Percentiles rank a stretch among this genome's conserved stretches.
Evolutionary conservation across 2,113 vertebrate species (phyloP).

Genomic region (Ailuropoda melanoleuca): DNA sequence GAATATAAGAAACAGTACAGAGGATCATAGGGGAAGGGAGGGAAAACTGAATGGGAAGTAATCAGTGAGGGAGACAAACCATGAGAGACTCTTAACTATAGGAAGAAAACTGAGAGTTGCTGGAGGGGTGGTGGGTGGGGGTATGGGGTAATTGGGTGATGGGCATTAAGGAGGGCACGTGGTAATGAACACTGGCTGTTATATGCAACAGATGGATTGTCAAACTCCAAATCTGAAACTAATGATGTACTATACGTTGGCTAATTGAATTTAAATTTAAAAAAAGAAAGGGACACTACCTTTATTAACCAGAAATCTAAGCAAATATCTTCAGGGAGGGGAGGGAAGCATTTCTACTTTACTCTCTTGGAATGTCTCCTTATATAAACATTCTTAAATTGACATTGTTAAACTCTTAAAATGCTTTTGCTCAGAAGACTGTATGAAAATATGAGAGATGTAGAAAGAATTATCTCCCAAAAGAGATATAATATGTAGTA

Average conservation of each 20-base stretch:
- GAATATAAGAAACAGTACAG: not conserved
- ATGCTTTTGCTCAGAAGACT: not conserved
- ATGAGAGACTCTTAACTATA: not conserved
- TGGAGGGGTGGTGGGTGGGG: not conserved
- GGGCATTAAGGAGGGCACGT: not conserved
- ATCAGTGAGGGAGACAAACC: not conserved
- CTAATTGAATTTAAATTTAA: not conserved
- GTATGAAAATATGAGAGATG: not conserved
- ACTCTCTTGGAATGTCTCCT: not conserved
- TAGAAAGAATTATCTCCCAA: not conserved
- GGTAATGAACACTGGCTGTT: not conserved
- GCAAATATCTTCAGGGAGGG: not conserved
- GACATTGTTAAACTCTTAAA: not conserved
- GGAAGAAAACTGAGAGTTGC: not conserved
- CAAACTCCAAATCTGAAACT: not conserved
- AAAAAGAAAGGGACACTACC: not conserved
- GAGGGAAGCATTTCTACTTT: not conserved
- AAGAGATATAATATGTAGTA: not conserved
- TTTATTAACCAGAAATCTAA: not conserved
- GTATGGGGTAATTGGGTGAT: not conserved
- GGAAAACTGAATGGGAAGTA: not conserved
- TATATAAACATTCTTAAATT: not conserved
- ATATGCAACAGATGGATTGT: not conserved
- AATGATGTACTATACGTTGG: not conserved
- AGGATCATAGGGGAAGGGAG: not conserved